Percentiles rank a stretch among this genome's conserved stretches.
phyloP scores from a whole-genome alignment of 2,797 vertebrate genomes.

The Rhabdophis nuchalis region DNA sequence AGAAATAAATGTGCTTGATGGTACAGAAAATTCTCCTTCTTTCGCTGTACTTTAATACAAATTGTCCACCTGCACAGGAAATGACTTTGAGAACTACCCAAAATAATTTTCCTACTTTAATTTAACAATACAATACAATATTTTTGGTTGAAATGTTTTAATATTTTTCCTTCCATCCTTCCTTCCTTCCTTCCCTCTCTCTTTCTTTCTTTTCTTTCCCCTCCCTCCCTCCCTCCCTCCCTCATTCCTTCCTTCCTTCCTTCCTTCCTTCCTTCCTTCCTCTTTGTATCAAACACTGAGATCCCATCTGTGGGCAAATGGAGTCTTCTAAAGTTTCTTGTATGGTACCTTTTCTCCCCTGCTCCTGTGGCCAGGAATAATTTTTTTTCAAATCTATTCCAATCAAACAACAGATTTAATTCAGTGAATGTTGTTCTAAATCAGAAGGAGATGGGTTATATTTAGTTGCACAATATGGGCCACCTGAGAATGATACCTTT shows the following conservation, averaged over 20 bases:
- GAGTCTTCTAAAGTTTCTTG: not conserved
- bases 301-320: not conserved
- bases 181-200: too few species aligned
- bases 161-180: not conserved
- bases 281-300: not conserved
- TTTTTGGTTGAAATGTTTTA: not conserved
- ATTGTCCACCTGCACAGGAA: not conserved
- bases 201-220: not conserved
- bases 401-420: not conserved
- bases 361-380: not conserved
- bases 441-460: not conserved
- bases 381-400: not conserved
- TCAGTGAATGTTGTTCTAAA: not conserved
- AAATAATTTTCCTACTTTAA: not conserved
- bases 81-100: not conserved
- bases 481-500: not conserved
- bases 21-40: not conserved
- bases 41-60: not conserved
- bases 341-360: not conserved
- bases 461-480: not conserved
- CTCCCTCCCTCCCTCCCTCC: not conserved
- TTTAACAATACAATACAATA: not conserved
- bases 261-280: too few species aligned
- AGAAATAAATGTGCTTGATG: not conserved
- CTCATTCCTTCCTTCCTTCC: too few species aligned